Evolutionary conservation across 1,140 invertebrate species (phyloP).

Genomic region (Sitodiplosis mosellana): DNA sequence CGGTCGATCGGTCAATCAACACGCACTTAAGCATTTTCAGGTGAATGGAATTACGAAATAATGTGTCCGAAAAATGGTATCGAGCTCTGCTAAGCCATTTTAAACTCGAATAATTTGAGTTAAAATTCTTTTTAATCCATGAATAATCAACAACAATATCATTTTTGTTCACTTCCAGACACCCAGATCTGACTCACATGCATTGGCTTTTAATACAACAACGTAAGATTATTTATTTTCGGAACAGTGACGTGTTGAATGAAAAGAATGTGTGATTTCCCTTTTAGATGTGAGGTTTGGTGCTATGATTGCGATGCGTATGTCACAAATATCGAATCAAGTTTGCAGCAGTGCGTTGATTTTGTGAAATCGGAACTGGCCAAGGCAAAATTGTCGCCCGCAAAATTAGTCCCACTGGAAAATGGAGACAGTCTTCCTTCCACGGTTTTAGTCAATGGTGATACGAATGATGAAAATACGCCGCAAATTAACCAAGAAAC

Average conservation of each 20-base stretch:
- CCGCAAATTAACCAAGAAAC: background rate
- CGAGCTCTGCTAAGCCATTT: too few species aligned
- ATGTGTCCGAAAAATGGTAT: too few species aligned
- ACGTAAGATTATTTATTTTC: constrained; percentile 43
- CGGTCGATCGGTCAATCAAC: constrained; percentile 44
- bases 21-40: constrained; percentile 58
- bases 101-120: too few species aligned
- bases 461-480: background rate
- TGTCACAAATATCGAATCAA: constrained; percentile 17
- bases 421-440: too few species aligned
- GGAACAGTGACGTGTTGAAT: too few species aligned
- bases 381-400: background rate
- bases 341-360: constrained; percentile 2
- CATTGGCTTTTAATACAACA: constrained; percentile 49
- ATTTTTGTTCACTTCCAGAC: constrained; percentile 19
- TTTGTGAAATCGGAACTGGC: background rate
- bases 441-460: background rate
- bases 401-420: background rate
- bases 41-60: constrained; percentile 7
- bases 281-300: constrained; percentile 26
- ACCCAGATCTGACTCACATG: constrained; percentile 56
- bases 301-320: constrained; percentile 49
- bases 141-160: background rate
- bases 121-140: too few species aligned
- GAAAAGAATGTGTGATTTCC: too few species aligned